Percentiles rank a stretch among this genome's conserved stretches.
These are phyloP conservation scores for Clistopyga incitator DNA, from an alignment of 2,888 invertebrate species.

Conservation along the genomic window DNA sequence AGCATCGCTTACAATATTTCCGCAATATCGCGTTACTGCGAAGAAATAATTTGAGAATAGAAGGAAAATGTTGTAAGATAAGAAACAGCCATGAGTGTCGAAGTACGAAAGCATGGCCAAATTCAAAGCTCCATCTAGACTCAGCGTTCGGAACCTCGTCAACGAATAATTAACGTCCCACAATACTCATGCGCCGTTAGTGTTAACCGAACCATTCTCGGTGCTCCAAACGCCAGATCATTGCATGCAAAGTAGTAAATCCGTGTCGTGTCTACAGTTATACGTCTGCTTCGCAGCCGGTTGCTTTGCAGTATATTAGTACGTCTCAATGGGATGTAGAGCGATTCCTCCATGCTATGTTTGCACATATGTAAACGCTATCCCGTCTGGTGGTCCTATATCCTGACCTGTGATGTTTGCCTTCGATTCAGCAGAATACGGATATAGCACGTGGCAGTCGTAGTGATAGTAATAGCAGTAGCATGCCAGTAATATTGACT, in stretches of 20 bases:
- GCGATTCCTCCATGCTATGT: conserved; percentile 13
- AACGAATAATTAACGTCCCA: not conserved
- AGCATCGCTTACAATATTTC: too few species aligned
- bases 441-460: not conserved
- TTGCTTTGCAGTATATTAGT: not conserved
- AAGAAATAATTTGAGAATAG: too few species aligned
- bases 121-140: not conserved
- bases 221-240: conserved; percentile 47
- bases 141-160: not conserved
- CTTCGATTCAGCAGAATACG: not conserved
- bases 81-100: not conserved
- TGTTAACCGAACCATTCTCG: conserved; percentile 5
- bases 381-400: conserved; percentile 2
- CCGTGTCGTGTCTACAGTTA: conserved; percentile 55
- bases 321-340: conserved; percentile 16
- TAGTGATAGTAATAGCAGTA: not conserved
- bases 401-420: conserved; percentile 13
- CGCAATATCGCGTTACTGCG: too few species aligned
- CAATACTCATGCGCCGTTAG: not conserved
- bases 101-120: not conserved
- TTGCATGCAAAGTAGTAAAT: conserved; percentile 69
- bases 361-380: conserved; percentile 10
- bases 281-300: not conserved
- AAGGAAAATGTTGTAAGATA: too few species aligned
- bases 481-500: not conserved